A percentile compares a stretch with the other conserved stretches of the same genome.
phyloP scores from a whole-genome alignment of 1,140 invertebrate species.

The Centruroides sculpturatus region DNA sequence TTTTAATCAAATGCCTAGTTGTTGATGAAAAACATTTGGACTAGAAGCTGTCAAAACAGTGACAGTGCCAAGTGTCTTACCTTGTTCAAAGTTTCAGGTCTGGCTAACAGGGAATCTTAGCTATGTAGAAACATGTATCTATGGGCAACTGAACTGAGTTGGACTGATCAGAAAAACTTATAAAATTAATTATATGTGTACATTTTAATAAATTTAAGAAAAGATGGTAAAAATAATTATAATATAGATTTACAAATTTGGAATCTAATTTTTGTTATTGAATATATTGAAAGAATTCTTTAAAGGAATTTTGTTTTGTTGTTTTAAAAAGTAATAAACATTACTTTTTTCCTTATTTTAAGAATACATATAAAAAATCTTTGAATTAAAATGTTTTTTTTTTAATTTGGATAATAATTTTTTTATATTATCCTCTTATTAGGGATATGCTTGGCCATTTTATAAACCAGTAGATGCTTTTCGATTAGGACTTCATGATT shows the following conservation, averaged over 20 bases:
- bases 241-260: background rate
- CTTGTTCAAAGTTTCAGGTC: too few species aligned
- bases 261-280: background rate
- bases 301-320: background rate
- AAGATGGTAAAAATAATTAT: too few species aligned
- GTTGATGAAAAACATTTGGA: too few species aligned
- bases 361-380: background rate
- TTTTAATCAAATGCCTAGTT: too few species aligned
- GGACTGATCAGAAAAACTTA: too few species aligned
- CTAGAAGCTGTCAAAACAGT: too few species aligned
- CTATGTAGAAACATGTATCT: too few species aligned
- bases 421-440: background rate
- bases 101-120: too few species aligned
- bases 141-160: too few species aligned
- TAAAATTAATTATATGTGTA: too few species aligned
- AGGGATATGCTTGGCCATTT: slow-evolving; percentile 87
- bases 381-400: background rate
- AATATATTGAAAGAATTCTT: background rate
- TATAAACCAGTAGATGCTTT: slow-evolving; percentile 97
- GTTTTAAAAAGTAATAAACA: background rate
- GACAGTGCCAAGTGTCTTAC: too few species aligned
- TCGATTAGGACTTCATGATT: slow-evolving; percentile 85
- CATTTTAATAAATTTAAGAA: too few species aligned
- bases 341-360: background rate
- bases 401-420: background rate